Percentiles rank a stretch among this genome's conserved stretches.
Conservation (phyloP, 2,888 invertebrate genomes). For the Harpalus rubripes region DNA sequence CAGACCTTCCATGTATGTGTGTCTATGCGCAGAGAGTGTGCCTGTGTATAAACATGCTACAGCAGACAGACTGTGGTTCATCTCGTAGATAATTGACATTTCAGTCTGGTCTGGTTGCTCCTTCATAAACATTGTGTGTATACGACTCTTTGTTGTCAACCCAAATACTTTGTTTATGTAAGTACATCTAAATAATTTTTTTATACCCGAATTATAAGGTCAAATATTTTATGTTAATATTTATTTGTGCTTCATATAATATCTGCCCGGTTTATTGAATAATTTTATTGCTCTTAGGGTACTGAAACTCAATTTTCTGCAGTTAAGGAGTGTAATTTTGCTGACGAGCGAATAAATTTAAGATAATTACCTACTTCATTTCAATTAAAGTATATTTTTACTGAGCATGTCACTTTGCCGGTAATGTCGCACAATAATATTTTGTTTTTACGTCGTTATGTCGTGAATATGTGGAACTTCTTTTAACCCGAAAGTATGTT, state of each 20-base stretch:
- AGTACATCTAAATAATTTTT: conserved; percentile 3
- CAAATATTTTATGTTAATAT: not conserved
- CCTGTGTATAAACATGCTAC: conserved; percentile 18
- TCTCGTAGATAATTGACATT: conserved; percentile 55
- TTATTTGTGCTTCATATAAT: not conserved
- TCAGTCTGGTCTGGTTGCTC: conserved; percentile 50
- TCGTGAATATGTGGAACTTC: not conserved
- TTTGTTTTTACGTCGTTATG: not conserved
- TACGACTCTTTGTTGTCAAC: not conserved
- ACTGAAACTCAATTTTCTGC: not conserved
- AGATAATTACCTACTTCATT: not conserved
- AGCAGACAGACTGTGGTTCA: conserved; percentile 30
- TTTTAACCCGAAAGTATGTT: too few relatives aligned
- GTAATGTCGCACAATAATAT: not conserved
- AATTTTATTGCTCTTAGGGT: conserved; percentile 14
- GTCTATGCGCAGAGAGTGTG: conserved; percentile 22
- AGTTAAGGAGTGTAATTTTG: conserved; percentile 4
- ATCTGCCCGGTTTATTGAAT: conserved; percentile 18
- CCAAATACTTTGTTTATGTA: conserved; percentile 13
- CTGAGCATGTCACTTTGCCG: not conserved
- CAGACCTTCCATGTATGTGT: not conserved
- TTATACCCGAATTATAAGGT: not conserved
- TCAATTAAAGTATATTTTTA: not conserved
- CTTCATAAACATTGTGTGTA: conserved; percentile 55
- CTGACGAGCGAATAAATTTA: not conserved